These are phyloP conservation scores for Drosophila elegans DNA, from an alignment of 1,140 invertebrate genomes.

Conservation along the genomic window DNA sequence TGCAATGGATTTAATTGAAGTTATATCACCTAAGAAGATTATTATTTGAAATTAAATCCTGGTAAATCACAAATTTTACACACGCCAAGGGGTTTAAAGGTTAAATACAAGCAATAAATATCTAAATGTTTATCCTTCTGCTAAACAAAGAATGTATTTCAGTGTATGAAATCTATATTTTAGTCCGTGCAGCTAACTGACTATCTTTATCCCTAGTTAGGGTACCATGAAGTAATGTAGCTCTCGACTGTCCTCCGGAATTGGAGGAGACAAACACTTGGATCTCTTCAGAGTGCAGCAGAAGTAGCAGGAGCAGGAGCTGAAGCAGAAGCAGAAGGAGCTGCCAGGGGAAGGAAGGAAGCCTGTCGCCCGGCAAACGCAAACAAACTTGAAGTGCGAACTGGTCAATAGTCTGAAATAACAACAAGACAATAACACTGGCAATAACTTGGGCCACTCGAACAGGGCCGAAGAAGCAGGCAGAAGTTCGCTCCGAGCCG, in stretches of 20 bases:
- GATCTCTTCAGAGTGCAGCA: constrained; percentile 14
- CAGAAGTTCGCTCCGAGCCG: constrained; percentile 34
- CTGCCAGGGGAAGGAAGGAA: neutral
- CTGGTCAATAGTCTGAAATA: constrained; percentile 82
- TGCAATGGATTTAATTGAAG: no score
- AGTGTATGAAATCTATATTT: no score
- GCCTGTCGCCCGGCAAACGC: constrained; percentile 21
- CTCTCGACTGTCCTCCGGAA: constrained; percentile 8
- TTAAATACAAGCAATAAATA: no score
- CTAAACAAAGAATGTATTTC: no score
- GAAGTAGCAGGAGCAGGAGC: constrained; percentile 9
- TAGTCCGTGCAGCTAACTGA: no score
- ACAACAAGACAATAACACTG: constrained; percentile 80
- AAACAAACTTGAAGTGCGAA: constrained; percentile 75
- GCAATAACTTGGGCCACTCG: constrained; percentile 67
- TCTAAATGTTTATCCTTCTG: no score
- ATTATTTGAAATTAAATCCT: no score
- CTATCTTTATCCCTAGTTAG: neutral
- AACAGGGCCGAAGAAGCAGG: constrained; percentile 8
- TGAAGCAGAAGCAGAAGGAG: neutral
- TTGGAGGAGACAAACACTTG: constrained; percentile 28
- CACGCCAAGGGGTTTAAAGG: no score
- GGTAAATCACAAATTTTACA: no score
- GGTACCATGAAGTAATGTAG: constrained; percentile 30
- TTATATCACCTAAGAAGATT: no score